These are phyloP conservation scores for Ophion ventricosus DNA, from an alignment of 2,888 invertebrate genomes.

Conservation along the genomic window DNA sequence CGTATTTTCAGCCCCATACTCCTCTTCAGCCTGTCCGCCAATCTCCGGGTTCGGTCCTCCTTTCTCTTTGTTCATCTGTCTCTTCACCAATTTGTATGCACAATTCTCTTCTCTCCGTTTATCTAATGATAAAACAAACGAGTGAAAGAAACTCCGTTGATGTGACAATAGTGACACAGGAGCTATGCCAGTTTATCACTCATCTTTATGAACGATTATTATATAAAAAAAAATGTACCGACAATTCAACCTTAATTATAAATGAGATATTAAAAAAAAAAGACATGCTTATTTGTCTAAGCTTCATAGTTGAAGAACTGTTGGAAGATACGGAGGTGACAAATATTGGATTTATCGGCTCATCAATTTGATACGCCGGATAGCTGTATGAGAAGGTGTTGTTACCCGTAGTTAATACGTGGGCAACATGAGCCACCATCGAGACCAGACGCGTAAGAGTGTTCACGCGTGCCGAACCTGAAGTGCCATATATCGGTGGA, in stretches of 20 bases:
- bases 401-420: too few species aligned
- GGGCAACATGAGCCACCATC: not conserved
- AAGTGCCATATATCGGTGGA: too few species aligned
- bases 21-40: constrained; percentile 30
- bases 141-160: constrained; percentile 13
- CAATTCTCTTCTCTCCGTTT: too few species aligned
- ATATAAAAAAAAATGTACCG: not conserved
- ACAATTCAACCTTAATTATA: not conserved
- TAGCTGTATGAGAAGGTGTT: too few species aligned
- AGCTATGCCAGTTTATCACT: not conserved
- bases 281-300: too few species aligned
- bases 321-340: too few species aligned
- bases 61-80: constrained; percentile 36
- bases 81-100: constrained; percentile 30
- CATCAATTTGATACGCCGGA: too few species aligned
- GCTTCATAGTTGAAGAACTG: too few species aligned
- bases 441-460: constrained; percentile 11
- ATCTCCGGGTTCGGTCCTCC: constrained; percentile 30
- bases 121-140: constrained; percentile 21
- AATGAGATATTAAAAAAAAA: not conserved
- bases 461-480: constrained; percentile 27
- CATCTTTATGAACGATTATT: constrained; percentile 1
- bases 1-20: constrained; percentile 46
- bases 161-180: not conserved
- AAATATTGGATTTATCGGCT: too few species aligned